These are phyloP conservation scores for Actinopyga echinites DNA, from an alignment of 53 echinoderm and acorn worm species.

Conservation along the genomic window DNA sequence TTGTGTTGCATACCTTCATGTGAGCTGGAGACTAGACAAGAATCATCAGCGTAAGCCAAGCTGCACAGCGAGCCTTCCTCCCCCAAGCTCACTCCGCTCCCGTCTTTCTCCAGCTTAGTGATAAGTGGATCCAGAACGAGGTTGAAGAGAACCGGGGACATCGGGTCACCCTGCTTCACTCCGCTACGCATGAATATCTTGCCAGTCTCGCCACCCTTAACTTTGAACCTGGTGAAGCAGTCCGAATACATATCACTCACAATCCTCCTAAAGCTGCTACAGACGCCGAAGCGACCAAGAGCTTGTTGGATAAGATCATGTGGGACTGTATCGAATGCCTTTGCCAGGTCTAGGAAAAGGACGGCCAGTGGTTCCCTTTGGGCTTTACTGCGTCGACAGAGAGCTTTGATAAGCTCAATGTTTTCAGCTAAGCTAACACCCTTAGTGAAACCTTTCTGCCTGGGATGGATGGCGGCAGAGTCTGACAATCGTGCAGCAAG, in stretches of 20 bases:
- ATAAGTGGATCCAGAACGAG: background rate
- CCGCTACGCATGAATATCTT: background rate
- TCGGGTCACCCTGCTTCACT: background rate
- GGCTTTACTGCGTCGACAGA: background rate
- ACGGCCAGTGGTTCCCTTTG: background rate
- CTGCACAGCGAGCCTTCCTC: background rate
- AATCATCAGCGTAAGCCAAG: constrained; percentile 3
- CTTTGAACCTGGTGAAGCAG: background rate
- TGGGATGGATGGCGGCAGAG: background rate
- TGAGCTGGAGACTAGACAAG: background rate
- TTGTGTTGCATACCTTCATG: background rate
- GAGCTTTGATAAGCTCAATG: background rate
- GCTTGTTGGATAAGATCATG: background rate
- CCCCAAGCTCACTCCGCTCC: background rate
- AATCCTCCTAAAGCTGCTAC: background rate
- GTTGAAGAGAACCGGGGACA: constrained; percentile 1
- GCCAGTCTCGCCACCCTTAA: background rate
- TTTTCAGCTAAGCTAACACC: background rate
- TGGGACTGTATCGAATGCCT: background rate
- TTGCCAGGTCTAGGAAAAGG: background rate
- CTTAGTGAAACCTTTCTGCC: constrained; percentile 8
- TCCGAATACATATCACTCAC: background rate
- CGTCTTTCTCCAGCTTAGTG: background rate
- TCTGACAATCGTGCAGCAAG: background rate
- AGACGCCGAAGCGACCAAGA: background rate